A percentile compares a stretch with the other conserved stretches of the same genome.
Conservation (phyloP, 2,113 vertebrate species). For the Ia io region DNA sequence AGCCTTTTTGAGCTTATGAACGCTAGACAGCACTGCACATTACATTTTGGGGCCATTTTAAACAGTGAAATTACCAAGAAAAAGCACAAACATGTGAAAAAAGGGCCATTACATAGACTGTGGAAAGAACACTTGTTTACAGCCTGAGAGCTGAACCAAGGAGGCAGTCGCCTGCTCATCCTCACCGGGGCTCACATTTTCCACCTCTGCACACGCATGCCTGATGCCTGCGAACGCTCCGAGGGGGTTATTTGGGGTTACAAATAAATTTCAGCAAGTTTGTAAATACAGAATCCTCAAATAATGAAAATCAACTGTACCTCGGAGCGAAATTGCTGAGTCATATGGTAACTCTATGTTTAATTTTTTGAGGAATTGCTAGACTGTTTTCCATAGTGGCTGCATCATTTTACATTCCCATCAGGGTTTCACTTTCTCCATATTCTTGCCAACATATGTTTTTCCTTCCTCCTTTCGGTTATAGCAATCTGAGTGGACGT, state of each 20-base stretch:
- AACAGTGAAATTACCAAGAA: background rate
- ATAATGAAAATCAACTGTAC: background rate
- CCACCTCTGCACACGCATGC: rapidly evolving
- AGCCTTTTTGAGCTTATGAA: background rate
- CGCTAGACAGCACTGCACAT: background rate
- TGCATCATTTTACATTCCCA: background rate
- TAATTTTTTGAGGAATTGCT: background rate
- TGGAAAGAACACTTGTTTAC: background rate
- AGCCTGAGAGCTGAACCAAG: background rate
- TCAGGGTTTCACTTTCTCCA: background rate
- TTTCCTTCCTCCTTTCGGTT: background rate
- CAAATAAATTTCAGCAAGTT: background rate
- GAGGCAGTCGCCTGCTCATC: background rate
- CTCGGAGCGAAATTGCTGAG: background rate
- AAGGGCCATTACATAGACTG: too few species aligned
- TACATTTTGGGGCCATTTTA: background rate
- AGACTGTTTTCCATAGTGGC: background rate
- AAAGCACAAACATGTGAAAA: background rate
- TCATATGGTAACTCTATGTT: background rate
- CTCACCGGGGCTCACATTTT: background rate
- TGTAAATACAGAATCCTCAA: background rate
- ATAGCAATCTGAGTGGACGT: background rate
- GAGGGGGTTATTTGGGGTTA: background rate
- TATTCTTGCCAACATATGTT: background rate
- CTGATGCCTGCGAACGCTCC: background rate